Conservation (phyloP, 2,797 vertebrate genomes). For the Petrocephalus sullivani region DNA sequence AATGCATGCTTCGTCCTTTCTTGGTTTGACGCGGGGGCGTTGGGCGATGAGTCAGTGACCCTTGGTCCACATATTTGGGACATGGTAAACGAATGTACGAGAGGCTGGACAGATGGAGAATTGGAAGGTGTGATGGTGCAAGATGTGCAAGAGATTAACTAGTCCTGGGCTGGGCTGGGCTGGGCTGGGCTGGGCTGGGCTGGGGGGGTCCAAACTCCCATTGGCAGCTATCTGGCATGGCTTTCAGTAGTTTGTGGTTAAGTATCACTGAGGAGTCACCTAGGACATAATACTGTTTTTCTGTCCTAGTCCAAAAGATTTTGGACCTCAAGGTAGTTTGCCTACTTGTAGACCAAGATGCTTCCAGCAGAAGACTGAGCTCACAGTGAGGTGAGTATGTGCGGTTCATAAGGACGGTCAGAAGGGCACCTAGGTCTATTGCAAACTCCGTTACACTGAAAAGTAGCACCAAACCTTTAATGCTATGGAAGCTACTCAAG, state of each 20-base stretch:
- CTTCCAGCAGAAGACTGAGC: not conserved
- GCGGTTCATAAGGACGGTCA: not conserved
- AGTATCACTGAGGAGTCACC: not conserved
- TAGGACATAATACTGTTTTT: not conserved
- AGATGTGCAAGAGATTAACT: not conserved
- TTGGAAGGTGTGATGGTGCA: not conserved
- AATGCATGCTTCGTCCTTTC: not conserved
- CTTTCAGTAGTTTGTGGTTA: not conserved
- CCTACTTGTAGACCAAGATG: not conserved
- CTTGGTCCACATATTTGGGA: not conserved
- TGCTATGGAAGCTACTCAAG: not conserved
- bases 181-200: too few species aligned
- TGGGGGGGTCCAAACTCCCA: not conserved
- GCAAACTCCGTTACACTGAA: not conserved
- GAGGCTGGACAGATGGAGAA: not conserved
- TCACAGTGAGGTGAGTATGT: not conserved
- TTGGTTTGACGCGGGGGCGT: not conserved
- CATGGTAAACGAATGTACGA: not conserved
- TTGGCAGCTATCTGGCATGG: not conserved
- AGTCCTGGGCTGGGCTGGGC: not conserved
- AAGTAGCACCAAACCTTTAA: not conserved
- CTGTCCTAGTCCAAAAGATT: not conserved
- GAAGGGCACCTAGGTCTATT: not conserved
- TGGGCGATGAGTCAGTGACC: not conserved
- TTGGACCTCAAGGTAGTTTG: not conserved